Percentiles rank a stretch among this genome's conserved stretches.
phyloP scores from a whole-genome alignment of 2,113 vertebrate genomes.

The Hucho hucho region DNA sequence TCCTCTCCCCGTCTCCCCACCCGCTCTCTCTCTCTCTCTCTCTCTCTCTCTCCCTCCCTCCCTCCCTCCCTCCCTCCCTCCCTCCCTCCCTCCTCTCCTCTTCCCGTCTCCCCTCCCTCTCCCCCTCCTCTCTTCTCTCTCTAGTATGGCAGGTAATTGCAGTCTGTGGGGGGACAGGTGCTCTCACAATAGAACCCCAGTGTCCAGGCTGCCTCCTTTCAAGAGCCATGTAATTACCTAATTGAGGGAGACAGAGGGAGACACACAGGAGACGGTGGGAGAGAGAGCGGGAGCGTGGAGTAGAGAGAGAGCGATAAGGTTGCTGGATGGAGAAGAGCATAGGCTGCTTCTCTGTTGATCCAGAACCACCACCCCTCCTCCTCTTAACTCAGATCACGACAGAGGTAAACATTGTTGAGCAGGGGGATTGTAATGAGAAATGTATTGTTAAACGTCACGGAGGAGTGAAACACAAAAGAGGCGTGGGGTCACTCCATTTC shows the following conservation, averaged over 20 bases:
- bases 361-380: not conserved
- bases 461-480: not conserved
- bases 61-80: no score
- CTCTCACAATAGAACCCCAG: conserved; percentile 64
- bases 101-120: no score
- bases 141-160: conserved; percentile 68
- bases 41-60: no score
- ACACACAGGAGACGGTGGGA: conserved; percentile 11
- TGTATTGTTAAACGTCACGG: conserved; percentile 50
- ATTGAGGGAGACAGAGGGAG: conserved; percentile 55
- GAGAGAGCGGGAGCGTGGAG: not conserved
- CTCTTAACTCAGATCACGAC: conserved; percentile 38
- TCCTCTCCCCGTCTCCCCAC: no score
- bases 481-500: conserved; percentile 39
- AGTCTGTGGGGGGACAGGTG: conserved; percentile 69
- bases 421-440: conserved; percentile 58
- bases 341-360: not conserved
- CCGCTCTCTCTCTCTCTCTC: no score
- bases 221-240: conserved; percentile 71
- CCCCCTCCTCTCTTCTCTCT: no score
- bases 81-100: no score
- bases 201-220: conserved; percentile 67
- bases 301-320: conserved; percentile 4
- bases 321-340: not conserved
- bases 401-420: conserved; percentile 46